These are phyloP conservation scores for Mythimna albipuncta DNA, from an alignment of 2,888 invertebrate species.

Conservation along the genomic window DNA sequence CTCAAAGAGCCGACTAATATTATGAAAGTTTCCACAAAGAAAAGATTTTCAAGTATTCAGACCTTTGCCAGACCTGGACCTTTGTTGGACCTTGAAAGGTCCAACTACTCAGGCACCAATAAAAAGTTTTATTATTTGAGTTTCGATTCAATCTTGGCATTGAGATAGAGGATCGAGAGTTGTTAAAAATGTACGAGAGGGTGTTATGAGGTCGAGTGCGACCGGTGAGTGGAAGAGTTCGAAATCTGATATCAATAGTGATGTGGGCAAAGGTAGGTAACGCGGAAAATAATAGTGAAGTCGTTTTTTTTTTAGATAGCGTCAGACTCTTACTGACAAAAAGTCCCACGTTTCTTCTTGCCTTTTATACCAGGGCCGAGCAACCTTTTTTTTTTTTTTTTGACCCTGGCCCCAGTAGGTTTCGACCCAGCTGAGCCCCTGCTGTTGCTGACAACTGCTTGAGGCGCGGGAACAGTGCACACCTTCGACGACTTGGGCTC, in stretches of 20 bases:
- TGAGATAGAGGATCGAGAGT: conserved; percentile 15
- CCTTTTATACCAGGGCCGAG: too few species aligned
- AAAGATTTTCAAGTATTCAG: conserved; percentile 51
- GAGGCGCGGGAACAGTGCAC: too few species aligned
- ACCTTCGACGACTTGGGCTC: too few species aligned
- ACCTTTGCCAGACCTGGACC: conserved; percentile 41
- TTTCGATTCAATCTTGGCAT: conserved; percentile 43
- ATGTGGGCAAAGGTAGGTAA: neutral
- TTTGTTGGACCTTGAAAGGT: conserved; percentile 31
- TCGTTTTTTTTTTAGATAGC: too few species aligned
- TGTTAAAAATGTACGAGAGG: conserved; percentile 43
- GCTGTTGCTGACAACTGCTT: too few species aligned
- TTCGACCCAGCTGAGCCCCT: too few species aligned
- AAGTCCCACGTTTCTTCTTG: too few species aligned
- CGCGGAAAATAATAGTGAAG: conserved; percentile 2
- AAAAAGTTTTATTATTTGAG: conserved; percentile 56
- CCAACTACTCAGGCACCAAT: conserved; percentile 40
- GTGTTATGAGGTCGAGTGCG: conserved; percentile 16
- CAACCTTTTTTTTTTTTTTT: too few species aligned
- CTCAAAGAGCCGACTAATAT: conserved; percentile 22
- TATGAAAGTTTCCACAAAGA: conserved; percentile 56
- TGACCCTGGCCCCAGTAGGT: too few species aligned
- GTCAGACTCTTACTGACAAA: too few species aligned
- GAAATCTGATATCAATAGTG: conserved; percentile 2
- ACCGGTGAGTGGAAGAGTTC: neutral